Evolutionary conservation across 2,888 invertebrate genomes (phyloP).

Genomic region (Piscicola geometra): DNA sequence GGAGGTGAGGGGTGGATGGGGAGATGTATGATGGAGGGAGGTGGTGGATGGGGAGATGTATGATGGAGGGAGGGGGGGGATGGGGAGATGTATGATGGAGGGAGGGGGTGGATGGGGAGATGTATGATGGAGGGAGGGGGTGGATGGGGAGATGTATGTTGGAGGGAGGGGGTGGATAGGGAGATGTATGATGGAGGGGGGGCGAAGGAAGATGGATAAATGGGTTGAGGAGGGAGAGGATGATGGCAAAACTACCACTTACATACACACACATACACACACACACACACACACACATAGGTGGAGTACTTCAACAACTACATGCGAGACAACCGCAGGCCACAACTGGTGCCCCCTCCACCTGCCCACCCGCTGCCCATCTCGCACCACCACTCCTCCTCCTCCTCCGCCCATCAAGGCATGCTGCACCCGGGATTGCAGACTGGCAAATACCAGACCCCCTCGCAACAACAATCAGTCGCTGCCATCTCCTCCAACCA

Average conservation of each 20-base stretch:
- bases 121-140: no score
- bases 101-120: slow-evolving; percentile 55
- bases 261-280: no score
- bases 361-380: slow-evolving; percentile 37
- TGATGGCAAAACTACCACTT: no score
- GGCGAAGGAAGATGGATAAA: no score
- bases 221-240: no score
- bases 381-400: not conserved
- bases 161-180: no score
- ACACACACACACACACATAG: slow-evolving; percentile 25
- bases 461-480: not conserved
- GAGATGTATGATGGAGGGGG: no score
- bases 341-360: slow-evolving; percentile 75
- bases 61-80: slow-evolving; percentile 60
- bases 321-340: slow-evolving; percentile 82
- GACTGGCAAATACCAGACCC: not conserved
- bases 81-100: slow-evolving; percentile 54
- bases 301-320: slow-evolving; percentile 71
- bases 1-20: slow-evolving; percentile 63
- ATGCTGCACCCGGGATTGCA: not conserved
- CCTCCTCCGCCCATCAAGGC: not conserved
- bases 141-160: no score
- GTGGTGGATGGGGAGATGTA: not conserved
- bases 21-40: slow-evolving; percentile 60
- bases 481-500: not conserved